These are phyloP conservation scores for Hemiscyllium ocellatum DNA, from an alignment of 2,113 vertebrate genomes.

Conservation along the genomic window DNA sequence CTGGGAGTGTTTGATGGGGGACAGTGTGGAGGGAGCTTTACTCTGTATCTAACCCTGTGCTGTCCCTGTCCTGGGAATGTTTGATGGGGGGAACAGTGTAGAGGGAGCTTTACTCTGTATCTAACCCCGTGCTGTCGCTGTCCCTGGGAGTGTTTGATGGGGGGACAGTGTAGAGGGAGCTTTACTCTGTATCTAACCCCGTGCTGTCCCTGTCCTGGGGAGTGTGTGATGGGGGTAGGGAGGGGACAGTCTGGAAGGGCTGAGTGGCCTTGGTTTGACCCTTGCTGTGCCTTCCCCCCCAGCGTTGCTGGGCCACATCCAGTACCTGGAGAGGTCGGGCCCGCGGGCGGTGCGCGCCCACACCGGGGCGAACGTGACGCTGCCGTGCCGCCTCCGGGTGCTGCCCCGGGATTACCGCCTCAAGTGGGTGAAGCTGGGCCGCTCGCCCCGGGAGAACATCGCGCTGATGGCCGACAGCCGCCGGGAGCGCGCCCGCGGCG, in stretches of 20 bases:
- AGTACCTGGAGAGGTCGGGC: not conserved
- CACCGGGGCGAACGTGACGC: slow-evolving; percentile 65
- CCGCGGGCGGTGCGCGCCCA: not conserved
- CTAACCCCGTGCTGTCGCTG: not conserved
- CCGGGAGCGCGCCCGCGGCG: slow-evolving; percentile 60
- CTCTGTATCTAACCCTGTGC: no score
- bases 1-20: no score
- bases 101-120: no score
- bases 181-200: not conserved
- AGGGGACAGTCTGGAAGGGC: not conserved
- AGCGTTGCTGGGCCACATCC: not conserved
- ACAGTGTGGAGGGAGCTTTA: no score
- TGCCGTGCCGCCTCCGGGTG: slow-evolving; percentile 68
- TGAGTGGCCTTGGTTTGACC: not conserved
- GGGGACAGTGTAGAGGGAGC: no score
- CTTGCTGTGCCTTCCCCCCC: no score
- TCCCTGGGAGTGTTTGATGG: no score
- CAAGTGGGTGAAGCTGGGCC: slow-evolving; percentile 80
- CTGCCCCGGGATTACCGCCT: slow-evolving; percentile 63
- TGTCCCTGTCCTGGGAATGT: no score
- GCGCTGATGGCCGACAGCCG: slow-evolving; percentile 69
- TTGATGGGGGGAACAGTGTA: no score
- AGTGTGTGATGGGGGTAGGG: no score
- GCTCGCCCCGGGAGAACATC: slow-evolving; percentile 60
- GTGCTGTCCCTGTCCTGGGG: not conserved